phyloP scores from a whole-genome alignment of 2,797 vertebrate species.

The Anabas testudineus region DNA sequence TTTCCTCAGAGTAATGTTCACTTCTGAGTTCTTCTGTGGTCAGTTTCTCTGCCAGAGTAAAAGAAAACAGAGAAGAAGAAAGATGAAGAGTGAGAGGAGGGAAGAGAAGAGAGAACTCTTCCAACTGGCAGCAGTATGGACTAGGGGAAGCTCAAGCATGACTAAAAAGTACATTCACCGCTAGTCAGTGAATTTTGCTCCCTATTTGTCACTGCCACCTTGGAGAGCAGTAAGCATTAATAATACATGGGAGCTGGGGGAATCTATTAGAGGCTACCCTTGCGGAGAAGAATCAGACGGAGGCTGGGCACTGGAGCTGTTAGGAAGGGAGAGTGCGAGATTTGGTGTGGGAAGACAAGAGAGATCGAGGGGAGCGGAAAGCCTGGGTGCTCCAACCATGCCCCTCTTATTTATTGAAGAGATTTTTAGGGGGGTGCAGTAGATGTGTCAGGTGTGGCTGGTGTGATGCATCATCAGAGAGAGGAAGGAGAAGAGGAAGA shows the following conservation, averaged over 20 bases:
- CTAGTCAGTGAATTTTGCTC: constrained; percentile 96
- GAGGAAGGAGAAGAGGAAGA: constrained; percentile 16
- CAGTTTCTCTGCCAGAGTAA: constrained; percentile 73
- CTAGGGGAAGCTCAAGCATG: constrained; percentile 94
- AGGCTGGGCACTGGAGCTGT: constrained; percentile 85
- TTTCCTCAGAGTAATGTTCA: constrained; percentile 3
- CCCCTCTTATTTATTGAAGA: constrained; percentile 85
- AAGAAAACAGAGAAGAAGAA: constrained; percentile 32
- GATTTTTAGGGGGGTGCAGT: constrained; percentile 69
- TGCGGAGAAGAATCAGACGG: constrained; percentile 91
- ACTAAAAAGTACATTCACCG: constrained; percentile 98
- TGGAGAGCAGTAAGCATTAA: constrained; percentile 95
- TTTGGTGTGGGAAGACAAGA: constrained; percentile 42
- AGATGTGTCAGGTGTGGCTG: constrained; percentile 83
- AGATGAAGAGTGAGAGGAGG: constrained; percentile 61
- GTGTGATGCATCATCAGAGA: constrained; percentile 84
- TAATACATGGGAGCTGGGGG: constrained; percentile 96
- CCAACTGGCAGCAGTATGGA: constrained; percentile 90
- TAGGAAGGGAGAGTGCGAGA: constrained; percentile 42
- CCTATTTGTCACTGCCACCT: constrained; percentile 99
- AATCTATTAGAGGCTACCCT: constrained; percentile 98
- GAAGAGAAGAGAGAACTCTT: constrained; percentile 82
- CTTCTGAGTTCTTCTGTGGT: constrained; percentile 19
- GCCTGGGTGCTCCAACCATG: constrained; percentile 59
- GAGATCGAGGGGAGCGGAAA: constrained; percentile 44